Evolutionary conservation across 2,113 vertebrate genomes (phyloP), one percentile per base, ranked within the genome.

Genomic region (Cebidichthys violaceus): DNA sequence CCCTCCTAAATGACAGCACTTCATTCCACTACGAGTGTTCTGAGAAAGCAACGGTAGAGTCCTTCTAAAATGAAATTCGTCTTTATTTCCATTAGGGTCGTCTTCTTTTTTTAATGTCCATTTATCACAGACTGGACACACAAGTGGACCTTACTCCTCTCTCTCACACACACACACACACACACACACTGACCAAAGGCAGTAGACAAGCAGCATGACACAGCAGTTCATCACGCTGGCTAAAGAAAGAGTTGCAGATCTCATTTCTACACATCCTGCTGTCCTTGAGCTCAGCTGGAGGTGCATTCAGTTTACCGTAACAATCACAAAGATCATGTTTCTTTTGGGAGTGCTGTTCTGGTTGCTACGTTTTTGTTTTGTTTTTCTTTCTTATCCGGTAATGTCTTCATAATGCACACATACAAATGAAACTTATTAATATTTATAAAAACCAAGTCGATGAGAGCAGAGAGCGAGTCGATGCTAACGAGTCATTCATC

Each of bases 361-460:
- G 33, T 33, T 33, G 33, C 33, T 33, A 33, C 6, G 39, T 13
- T 41, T 41, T 70, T n/a, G n/a, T n/a, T n/a, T n/a, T n/a, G n/a
- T n/a, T n/a, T n/a, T n/a, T n/a, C n/a, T 82, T 70, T 52, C 41
- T 61, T 39, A 54, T 24, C 60, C 62, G 2, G 9, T 11, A 41
- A 22, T 47, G 31, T 55, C 45, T 35, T 24, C 31, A 27, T 22
- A 10, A 15, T 47, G 43, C 45, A 54, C 62, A 29, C 66, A 39
- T 72, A 79, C 78, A 70, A 85, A 89, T 74, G 29, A 81, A 31
- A 57, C 75, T 61, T 66, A 88, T 89, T 86, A 89, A 91, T 89
- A 88, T 85, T 85, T 72, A 90, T 87, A 64, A 69, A 24, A 79
- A 62, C 22, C 15, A 0, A 11, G 65, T 82, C 47, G n/a, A 69